Conservation (phyloP, 2,888 invertebrate genomes). For the Allophyes oxyacanthae region DNA sequence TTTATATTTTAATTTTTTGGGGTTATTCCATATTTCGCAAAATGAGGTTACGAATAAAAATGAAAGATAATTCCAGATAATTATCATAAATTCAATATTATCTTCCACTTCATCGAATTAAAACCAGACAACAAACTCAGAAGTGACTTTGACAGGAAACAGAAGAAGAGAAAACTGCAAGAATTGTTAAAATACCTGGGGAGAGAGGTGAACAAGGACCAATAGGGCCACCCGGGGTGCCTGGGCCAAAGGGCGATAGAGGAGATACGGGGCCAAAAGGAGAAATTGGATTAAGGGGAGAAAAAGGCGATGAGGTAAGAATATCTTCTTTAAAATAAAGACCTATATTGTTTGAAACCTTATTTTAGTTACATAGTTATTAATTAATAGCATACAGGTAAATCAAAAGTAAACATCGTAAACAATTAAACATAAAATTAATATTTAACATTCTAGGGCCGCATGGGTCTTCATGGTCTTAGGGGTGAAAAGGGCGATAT, state of each 20-base stretch:
- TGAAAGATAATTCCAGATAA: too few relatives aligned
- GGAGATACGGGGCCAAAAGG: slow-evolving; percentile 85
- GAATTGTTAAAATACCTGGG: slow-evolving; percentile 63
- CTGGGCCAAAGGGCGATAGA: slow-evolving; percentile 88
- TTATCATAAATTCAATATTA: too few relatives aligned
- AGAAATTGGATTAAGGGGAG: slow-evolving; percentile 72
- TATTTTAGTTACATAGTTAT: too few relatives aligned
- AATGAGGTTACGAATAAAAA: too few relatives aligned
- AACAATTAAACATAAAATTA: too few relatives aligned
- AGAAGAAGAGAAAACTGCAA: slow-evolving; percentile 63
- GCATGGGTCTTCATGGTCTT: slow-evolving; percentile 57
- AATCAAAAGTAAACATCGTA: too few relatives aligned
- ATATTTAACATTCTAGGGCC: slow-evolving; percentile 21
- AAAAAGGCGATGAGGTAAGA: slow-evolving; percentile 85
- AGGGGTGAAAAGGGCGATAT: slow-evolving; percentile 78
- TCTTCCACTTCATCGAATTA: too few relatives aligned
- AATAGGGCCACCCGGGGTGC: slow-evolving; percentile 80
- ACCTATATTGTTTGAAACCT: too few relatives aligned
- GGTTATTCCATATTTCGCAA: too few relatives aligned
- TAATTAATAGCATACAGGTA: too few relatives aligned
- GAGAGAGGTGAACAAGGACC: slow-evolving; percentile 71
- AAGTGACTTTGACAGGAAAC: slow-evolving; percentile 73
- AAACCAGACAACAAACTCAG: slow-evolving; percentile 57
- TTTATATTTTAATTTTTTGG: too few relatives aligned
- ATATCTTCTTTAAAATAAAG: neutral